phyloP scores from a whole-genome alignment of 2,797 vertebrate genomes.

The Enteromius thamalakanensis region DNA sequence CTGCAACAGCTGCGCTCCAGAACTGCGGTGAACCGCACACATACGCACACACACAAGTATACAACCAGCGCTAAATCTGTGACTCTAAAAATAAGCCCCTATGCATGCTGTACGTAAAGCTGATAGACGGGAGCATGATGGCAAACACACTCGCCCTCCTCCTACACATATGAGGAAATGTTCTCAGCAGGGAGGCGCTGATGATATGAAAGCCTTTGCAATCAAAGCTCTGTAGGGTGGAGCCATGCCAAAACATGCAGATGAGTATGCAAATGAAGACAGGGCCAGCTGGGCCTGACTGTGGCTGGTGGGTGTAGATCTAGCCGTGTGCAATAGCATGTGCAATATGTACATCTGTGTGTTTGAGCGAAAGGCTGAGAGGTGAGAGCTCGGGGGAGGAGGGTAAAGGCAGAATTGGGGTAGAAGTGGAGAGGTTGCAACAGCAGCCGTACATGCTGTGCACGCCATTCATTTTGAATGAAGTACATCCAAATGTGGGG shows the following conservation, averaged over 20 bases:
- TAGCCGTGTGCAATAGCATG: conserved; percentile 47
- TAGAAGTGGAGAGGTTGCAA: conserved; percentile 37
- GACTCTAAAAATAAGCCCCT: conserved; percentile 63
- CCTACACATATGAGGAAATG: conserved; percentile 58
- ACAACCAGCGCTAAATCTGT: conserved; percentile 59
- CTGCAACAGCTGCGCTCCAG: conserved; percentile 69
- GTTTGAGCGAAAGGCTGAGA: conserved; percentile 23
- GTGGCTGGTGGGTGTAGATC: conserved; percentile 45
- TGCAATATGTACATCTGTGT: conserved; percentile 47
- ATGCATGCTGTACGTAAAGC: conserved; percentile 53
- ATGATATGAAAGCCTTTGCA: conserved; percentile 65
- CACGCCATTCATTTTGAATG: conserved; percentile 75
- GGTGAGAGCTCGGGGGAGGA: conserved; percentile 23
- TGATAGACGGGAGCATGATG: conserved; percentile 32
- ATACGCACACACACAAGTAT: conserved; percentile 44
- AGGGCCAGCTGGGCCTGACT: conserved; percentile 62
- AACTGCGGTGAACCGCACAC: conserved; percentile 47
- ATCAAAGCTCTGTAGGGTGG: conserved; percentile 66
- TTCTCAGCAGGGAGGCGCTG: conserved; percentile 55
- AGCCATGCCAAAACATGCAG: conserved; percentile 58
- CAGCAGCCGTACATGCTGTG: conserved; percentile 40
- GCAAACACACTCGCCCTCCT: conserved; percentile 36
- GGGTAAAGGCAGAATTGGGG: conserved; percentile 24
- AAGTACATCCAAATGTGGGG: conserved; percentile 74
- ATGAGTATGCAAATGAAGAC: conserved; percentile 62